Conservation (phyloP, 1,140 invertebrate species). For the Tetraneura akinire region DNA sequence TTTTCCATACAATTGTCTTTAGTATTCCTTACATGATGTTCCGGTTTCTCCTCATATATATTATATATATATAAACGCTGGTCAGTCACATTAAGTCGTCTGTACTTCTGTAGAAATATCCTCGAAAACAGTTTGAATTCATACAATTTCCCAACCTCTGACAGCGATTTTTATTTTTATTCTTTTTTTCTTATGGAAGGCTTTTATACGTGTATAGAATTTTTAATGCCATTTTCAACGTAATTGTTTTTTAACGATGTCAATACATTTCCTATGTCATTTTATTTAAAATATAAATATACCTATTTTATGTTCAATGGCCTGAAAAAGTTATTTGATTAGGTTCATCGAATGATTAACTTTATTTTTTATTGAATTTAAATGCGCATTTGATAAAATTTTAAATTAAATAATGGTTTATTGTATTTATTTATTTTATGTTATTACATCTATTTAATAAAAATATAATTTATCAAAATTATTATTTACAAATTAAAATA, state of each 20-base stretch:
- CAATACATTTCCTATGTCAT: background rate
- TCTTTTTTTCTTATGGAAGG: constrained; percentile 6
- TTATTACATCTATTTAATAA: no score
- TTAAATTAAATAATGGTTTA: no score
- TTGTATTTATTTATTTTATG: no score
- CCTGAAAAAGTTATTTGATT: no score
- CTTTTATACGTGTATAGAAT: constrained; percentile 17
- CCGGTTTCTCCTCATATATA: background rate
- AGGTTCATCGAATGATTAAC: no score
- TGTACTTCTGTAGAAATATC: constrained; percentile 32
- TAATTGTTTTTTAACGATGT: constrained; percentile 46
- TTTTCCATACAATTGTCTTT: constrained; percentile 19
- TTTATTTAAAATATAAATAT: no score
- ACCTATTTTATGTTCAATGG: no score
- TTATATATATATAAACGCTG: background rate
- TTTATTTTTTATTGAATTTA: no score
- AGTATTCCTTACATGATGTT: constrained; percentile 28
- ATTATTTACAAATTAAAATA: no score
- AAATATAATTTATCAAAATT: no score
- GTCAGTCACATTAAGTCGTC: constrained; percentile 45
- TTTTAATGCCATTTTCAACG: background rate
- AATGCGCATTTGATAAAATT: no score
- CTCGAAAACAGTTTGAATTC: constrained; percentile 18
- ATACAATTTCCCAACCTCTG: background rate
- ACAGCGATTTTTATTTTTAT: constrained; percentile 13